phyloP scores from a whole-genome alignment of 2,113 vertebrate species.

The Reinhardtius hippoglossoides region DNA sequence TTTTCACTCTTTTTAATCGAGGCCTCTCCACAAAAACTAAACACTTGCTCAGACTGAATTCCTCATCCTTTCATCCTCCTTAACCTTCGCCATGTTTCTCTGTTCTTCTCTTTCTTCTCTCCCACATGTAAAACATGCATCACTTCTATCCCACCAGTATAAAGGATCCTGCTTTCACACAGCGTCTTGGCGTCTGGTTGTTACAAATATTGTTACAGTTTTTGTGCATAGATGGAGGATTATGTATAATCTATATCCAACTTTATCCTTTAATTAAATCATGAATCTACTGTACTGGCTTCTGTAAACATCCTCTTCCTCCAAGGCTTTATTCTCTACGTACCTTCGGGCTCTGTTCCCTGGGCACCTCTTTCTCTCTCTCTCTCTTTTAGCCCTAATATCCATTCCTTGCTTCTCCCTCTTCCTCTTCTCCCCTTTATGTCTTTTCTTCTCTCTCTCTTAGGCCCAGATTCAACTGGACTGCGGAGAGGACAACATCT shows the following conservation, averaged over 20 bases:
- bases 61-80: constrained; percentile 36
- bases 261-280: constrained; percentile 64
- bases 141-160: constrained; percentile 22
- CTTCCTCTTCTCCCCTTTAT: constrained; percentile 23
- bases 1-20: constrained; percentile 43
- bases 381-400: constrained; percentile 18
- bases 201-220: constrained; percentile 42
- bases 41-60: constrained; percentile 33
- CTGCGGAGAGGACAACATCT: constrained; percentile 91
- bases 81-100: constrained; percentile 19
- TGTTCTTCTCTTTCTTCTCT: constrained; percentile 18
- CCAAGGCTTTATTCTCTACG: constrained; percentile 16
- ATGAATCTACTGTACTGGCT: constrained; percentile 23
- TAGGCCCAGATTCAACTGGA: constrained; percentile 90
- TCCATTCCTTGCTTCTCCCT: constrained; percentile 3
- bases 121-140: constrained; percentile 37
- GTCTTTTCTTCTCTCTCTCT: background rate
- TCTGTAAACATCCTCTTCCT: constrained; percentile 67
- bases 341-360: constrained; percentile 31
- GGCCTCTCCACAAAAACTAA: constrained; percentile 40
- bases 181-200: constrained; percentile 23
- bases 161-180: constrained; percentile 32
- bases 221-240: constrained; percentile 15
- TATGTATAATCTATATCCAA: constrained; percentile 34
- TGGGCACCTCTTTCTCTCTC: constrained; percentile 4